Evolutionary conservation across 2,113 vertebrate genomes (phyloP), one percentile per base, ranked within the genome.

Genomic region (Perca flavescens): DNA sequence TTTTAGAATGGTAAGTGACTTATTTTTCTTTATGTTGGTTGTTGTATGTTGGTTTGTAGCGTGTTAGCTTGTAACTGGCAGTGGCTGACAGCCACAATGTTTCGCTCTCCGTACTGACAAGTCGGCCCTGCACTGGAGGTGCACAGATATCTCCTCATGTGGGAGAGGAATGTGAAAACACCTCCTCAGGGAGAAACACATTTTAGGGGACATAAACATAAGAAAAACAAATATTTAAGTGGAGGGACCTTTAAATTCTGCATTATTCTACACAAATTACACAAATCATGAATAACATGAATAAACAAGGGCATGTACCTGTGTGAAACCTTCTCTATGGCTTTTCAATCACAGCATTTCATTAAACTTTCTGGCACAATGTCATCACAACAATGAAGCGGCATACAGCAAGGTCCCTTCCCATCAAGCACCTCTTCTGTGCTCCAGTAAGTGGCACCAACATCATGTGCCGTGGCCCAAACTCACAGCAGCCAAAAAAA

Each of bases 401-500:
- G 40, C 6, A 9, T 79, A 61, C 47, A 67, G 66, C 62, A 67
- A 65, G 11, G 34, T 53, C 49, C 58, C 15, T 67, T 65, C 69
- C 73, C 72, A 79, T 78, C 62, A 61, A 79, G 87, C 70, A 74
- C 49, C 74, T 86, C 79, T 64, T 75, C 40, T 84, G 56, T 13
- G 47, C 69, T 78, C 71, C 83, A 87, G 31, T 64, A 70, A 79
- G 10, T 28, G 14, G 62, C 73, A 75, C 66, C 49, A 73, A 16
- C 56, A 61, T 78, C 63, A 74, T 61, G 36, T 72, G 52, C 31
- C 22, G 36, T 13, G 49, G 25, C 50, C 31, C 31, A 34, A 19
- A 69, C 50, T 46, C 64, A 66, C 22, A 74, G 34, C 46, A 65
- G 66, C 58, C 64, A 52, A 50, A 3, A 75, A 50, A 82, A 58